Evolutionary conservation across 2,888 invertebrate species (phyloP).

Genomic region (Cetonia aurata): DNA sequence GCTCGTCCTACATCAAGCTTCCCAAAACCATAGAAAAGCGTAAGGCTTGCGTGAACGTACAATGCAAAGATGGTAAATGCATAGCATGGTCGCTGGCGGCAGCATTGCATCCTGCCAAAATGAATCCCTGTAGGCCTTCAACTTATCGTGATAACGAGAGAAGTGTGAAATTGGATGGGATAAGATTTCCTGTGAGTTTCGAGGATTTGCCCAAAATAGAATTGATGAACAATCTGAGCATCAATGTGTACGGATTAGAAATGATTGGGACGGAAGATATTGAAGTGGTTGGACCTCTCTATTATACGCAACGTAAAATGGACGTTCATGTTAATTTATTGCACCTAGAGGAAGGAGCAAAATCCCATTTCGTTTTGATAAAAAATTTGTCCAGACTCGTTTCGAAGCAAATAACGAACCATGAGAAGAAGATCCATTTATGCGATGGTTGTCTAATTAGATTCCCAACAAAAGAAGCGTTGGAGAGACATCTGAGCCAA

Average conservation of each 20-base stretch:
- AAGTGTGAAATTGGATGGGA: conserved; percentile 47
- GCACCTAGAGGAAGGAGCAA: conserved; percentile 8
- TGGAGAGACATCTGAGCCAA: background rate
- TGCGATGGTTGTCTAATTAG: conserved; percentile 8
- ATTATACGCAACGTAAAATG: conserved; percentile 27
- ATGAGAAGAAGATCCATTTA: background rate
- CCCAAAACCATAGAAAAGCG: conserved; percentile 48
- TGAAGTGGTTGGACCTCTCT: conserved; percentile 30
- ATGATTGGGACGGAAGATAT: conserved; percentile 6
- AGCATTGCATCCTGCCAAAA: conserved; percentile 48
- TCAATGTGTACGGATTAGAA: conserved; percentile 40
- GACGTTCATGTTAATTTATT: conserved; percentile 30
- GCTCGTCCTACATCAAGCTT: conserved; percentile 47
- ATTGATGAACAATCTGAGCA: conserved; percentile 32
- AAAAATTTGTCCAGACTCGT: conserved; percentile 42
- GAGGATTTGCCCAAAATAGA: conserved; percentile 46
- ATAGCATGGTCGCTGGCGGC: conserved; percentile 54
- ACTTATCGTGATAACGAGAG: conserved; percentile 45
- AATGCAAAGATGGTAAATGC: conserved; percentile 52
- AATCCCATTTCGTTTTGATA: conserved; percentile 44
- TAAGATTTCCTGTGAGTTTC: conserved; percentile 52
- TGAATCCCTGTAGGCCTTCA: conserved; percentile 43
- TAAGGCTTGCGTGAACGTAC: conserved; percentile 52
- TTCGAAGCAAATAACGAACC: background rate
- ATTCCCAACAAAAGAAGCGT: background rate